These are phyloP conservation scores for Scyliorhinus canicula DNA, from an alignment of 2,797 vertebrate species.

Conservation along the genomic window DNA sequence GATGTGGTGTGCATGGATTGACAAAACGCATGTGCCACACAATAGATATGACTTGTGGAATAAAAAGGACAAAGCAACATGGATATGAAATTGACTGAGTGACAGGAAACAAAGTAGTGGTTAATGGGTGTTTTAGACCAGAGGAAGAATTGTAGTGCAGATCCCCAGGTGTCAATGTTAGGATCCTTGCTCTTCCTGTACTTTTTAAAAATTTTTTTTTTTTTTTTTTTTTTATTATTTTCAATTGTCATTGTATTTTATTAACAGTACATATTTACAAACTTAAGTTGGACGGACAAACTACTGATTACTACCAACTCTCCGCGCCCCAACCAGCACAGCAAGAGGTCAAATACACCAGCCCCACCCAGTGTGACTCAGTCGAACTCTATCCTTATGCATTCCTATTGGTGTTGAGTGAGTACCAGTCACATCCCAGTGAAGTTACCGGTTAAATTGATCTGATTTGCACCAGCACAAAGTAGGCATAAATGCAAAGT, in stretches of 20 bases:
- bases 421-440: background rate
- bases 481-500: too few species aligned
- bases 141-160: background rate
- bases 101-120: too few species aligned
- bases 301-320: too few species aligned
- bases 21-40: too few species aligned
- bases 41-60: too few species aligned
- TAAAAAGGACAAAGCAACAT: too few species aligned
- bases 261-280: conserved; percentile 34
- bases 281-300: background rate
- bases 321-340: background rate
- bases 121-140: background rate
- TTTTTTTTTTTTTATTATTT: too few species aligned
- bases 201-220: background rate
- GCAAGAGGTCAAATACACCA: background rate
- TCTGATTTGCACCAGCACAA: too few species aligned
- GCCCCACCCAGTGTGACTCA: background rate
- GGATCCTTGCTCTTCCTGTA: background rate
- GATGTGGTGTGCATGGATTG: too few species aligned
- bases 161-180: background rate
- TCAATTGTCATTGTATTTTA: background rate
- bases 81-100: too few species aligned
- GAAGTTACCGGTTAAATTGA: background rate
- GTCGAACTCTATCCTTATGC: too few species aligned
- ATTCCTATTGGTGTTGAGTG: background rate